Percentiles rank a stretch among this genome's conserved stretches.
phyloP scores from a whole-genome alignment of 2,113 vertebrate species.

The Daubentonia madagascariensis region DNA sequence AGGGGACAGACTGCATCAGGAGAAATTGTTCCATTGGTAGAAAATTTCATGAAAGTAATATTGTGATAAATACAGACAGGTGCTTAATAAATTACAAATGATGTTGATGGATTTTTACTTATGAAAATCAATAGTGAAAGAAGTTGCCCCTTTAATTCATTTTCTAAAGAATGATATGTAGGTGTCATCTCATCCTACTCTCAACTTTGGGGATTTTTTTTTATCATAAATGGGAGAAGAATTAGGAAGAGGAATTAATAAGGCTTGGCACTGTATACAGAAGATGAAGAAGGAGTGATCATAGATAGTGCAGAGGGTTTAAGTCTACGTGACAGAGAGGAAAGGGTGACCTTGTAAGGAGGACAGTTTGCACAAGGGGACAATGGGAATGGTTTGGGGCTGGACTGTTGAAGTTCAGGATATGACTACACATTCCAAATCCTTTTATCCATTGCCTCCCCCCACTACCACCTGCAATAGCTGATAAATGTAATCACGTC shows the following conservation, averaged over 20 bases:
- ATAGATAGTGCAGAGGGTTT: background rate
- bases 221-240: background rate
- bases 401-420: background rate
- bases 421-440: background rate
- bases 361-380: background rate
- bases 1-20: background rate
- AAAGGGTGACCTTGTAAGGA: background rate
- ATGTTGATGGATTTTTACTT: background rate
- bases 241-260: background rate
- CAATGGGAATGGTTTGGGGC: background rate
- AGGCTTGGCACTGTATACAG: background rate
- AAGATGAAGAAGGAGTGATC: background rate
- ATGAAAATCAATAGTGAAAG: background rate
- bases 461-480: background rate
- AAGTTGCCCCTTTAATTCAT: background rate
- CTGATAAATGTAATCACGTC: background rate
- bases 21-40: background rate
- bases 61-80: background rate
- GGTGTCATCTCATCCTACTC: background rate
- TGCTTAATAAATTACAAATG: background rate
- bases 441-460: background rate
- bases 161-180: slow-evolving; percentile 23
- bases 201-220: background rate
- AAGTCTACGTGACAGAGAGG: background rate
- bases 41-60: background rate